These are phyloP conservation scores for Notothenia rossii DNA, from an alignment of 2,113 vertebrate genomes.

Conservation along the genomic window DNA sequence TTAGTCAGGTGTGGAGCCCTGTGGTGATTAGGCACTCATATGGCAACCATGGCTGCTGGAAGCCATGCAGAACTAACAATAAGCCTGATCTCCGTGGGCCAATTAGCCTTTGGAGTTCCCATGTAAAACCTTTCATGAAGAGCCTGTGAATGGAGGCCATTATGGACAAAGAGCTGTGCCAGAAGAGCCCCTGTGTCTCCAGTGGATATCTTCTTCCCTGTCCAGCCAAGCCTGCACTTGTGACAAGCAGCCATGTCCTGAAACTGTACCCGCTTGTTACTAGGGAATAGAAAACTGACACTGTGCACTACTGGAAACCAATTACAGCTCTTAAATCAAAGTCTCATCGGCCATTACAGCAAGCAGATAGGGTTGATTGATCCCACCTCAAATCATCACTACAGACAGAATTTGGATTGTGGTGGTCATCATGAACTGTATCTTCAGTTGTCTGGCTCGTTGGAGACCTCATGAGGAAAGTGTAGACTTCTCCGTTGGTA, in stretches of 20 bases:
- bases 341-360: constrained; percentile 64
- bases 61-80: constrained; percentile 85
- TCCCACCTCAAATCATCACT: constrained; percentile 60
- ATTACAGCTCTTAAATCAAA: constrained; percentile 76
- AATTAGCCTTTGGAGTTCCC: constrained; percentile 85
- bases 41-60: constrained; percentile 78
- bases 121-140: constrained; percentile 85
- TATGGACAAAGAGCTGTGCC: constrained; percentile 71
- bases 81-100: constrained; percentile 82
- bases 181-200: constrained; percentile 71
- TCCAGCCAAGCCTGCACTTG: constrained; percentile 78
- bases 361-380: constrained; percentile 65
- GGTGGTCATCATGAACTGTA: constrained; percentile 29
- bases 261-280: constrained; percentile 62
- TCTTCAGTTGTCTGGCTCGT: constrained; percentile 15
- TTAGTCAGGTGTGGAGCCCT: constrained; percentile 83
- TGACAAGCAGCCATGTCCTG: constrained; percentile 77
- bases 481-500: not conserved
- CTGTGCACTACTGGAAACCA: constrained; percentile 66
- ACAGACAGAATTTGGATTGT: constrained; percentile 54
- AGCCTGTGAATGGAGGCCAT: constrained; percentile 79
- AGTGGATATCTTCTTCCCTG: constrained; percentile 75
- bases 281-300: constrained; percentile 65
- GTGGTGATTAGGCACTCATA: constrained; percentile 81
- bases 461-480: constrained; percentile 34